phyloP scores from a whole-genome alignment of 2,797 vertebrate species.

The Rachycentron canadum region DNA sequence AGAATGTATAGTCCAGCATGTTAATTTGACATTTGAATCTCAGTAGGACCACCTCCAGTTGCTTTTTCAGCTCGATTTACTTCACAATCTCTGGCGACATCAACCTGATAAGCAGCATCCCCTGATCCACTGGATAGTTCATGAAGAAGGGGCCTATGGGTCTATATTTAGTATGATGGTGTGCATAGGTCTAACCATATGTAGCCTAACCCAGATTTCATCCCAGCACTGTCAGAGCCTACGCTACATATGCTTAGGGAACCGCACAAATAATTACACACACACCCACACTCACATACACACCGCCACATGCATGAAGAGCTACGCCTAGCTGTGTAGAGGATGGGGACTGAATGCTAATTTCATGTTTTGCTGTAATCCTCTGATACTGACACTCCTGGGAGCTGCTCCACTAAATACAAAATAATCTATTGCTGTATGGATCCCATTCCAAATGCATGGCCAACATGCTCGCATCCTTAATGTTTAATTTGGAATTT shows the following conservation, averaged over 20 bases:
- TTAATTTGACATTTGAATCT: slow-evolving; percentile 76
- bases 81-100: slow-evolving; percentile 59
- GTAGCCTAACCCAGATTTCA: slow-evolving; percentile 78
- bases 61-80: slow-evolving; percentile 50
- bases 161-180: slow-evolving; percentile 55
- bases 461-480: slow-evolving; percentile 86
- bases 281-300: slow-evolving; percentile 23
- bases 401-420: slow-evolving; percentile 90
- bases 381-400: slow-evolving; percentile 90
- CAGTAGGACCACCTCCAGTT: slow-evolving; percentile 59
- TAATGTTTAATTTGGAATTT: slow-evolving; percentile 89
- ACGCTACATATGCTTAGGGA: slow-evolving; percentile 70
- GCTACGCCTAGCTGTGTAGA: slow-evolving; percentile 81
- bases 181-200: slow-evolving; percentile 67
- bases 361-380: slow-evolving; percentile 90
- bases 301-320: slow-evolving; percentile 70
- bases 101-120: slow-evolving; percentile 56
- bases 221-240: slow-evolving; percentile 62
- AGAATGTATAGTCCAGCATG: slow-evolving; percentile 52
- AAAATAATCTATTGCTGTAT: slow-evolving; percentile 89
- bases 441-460: slow-evolving; percentile 86
- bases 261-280: slow-evolving; percentile 75
- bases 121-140: slow-evolving; percentile 41
- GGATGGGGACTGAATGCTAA: slow-evolving; percentile 89
- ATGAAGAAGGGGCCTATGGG: slow-evolving; percentile 36